These are phyloP conservation scores for Rhynchopsitta pachyrhyncha DNA, from an alignment of 2,113 vertebrate species.

Conservation along the genomic window DNA sequence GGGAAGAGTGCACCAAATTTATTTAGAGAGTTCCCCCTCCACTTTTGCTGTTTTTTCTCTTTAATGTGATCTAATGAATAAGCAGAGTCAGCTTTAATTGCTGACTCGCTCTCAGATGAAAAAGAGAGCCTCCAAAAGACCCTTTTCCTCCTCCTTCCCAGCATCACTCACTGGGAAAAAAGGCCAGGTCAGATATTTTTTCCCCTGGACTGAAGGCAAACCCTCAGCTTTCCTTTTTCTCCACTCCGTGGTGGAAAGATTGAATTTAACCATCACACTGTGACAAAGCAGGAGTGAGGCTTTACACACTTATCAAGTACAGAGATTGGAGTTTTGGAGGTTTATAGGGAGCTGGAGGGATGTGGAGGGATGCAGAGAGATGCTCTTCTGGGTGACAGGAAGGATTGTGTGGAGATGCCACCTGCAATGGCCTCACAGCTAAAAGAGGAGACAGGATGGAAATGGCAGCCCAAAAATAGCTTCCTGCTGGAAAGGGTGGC, in stretches of 20 bases:
- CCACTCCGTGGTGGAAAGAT: background rate
- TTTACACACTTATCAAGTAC: background rate
- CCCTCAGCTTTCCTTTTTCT: background rate
- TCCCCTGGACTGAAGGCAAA: background rate
- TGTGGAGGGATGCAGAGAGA: background rate
- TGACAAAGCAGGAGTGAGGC: background rate
- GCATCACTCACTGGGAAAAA: background rate
- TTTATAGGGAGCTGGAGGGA: background rate
- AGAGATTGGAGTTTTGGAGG: background rate
- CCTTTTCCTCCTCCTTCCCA: background rate
- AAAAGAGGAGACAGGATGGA: background rate
- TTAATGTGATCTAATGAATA: conserved; percentile 54
- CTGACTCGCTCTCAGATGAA: background rate
- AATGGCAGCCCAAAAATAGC: background rate
- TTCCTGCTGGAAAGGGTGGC: background rate
- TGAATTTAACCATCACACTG: background rate
- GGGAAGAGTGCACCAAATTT: conserved; percentile 44
- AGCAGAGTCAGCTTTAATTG: conserved; percentile 57
- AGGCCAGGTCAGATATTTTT: background rate
- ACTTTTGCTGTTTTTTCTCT: background rate
- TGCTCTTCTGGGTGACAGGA: background rate
- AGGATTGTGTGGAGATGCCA: background rate
- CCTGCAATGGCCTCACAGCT: fast-evolving
- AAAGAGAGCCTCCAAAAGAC: background rate
- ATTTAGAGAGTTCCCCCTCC: conserved; percentile 24